phyloP scores from a whole-genome alignment of 2,888 invertebrate genomes.

The Rhogogaster chlorosoma region DNA sequence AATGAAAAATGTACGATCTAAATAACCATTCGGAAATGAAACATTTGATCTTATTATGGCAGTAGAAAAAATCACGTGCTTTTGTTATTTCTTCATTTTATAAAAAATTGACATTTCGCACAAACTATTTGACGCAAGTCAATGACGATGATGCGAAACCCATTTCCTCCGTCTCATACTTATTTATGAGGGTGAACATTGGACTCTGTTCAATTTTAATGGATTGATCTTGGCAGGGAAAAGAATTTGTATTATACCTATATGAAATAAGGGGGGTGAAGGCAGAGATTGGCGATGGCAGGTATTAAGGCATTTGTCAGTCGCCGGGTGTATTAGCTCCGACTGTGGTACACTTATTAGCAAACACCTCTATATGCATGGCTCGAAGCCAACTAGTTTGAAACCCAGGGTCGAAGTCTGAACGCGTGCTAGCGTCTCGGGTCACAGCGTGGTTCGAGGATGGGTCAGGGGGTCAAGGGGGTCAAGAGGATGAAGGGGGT shows the following conservation, averaged over 20 bases:
- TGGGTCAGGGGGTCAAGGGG: conserved; percentile 46
- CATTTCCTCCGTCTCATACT: not conserved
- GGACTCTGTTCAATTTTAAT: not conserved
- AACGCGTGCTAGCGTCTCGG: conserved; percentile 54
- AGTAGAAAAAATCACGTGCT: not conserved
- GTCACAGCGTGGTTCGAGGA: conserved; percentile 45
- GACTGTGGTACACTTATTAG: conserved; percentile 67
- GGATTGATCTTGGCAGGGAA: not conserved
- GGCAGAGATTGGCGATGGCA: conserved; percentile 70
- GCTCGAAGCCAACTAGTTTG: conserved; percentile 75
- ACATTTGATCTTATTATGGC: not conserved
- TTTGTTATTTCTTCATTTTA: too few species aligned
- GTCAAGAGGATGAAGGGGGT: conserved; percentile 18
- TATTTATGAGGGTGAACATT: not conserved
- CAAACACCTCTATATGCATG: conserved; percentile 72
- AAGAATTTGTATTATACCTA: conserved; percentile 13
- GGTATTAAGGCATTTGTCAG: conserved; percentile 76
- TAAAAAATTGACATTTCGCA: not conserved
- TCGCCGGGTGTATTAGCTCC: conserved; percentile 69
- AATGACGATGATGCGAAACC: not conserved
- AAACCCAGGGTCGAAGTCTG: conserved; percentile 60
- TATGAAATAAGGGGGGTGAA: conserved; percentile 33
- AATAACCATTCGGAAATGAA: not conserved
- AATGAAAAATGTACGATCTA: not conserved
- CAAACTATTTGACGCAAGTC: not conserved